Percentiles rank a stretch among this genome's conserved stretches.
phyloP scores from a whole-genome alignment of 2,888 invertebrate species.

The Gastrophysa polygoni region DNA sequence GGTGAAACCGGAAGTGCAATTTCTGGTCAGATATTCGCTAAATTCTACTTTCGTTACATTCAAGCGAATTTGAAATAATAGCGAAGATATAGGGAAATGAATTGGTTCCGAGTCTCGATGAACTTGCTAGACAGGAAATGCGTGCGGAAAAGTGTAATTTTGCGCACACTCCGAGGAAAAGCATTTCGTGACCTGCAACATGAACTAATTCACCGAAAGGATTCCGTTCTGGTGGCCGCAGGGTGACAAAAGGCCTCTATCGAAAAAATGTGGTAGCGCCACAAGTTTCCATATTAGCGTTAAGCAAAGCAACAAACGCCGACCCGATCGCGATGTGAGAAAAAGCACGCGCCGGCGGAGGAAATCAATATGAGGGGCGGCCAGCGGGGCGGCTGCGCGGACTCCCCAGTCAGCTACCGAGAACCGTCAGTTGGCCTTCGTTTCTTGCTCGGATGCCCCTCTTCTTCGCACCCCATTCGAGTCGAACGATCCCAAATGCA shows the following conservation, averaged over 20 bases:
- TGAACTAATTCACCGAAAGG: too few species aligned
- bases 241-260: neutral
- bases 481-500: conserved; percentile 7
- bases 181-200: too few species aligned
- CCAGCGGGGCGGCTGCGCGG: conserved; percentile 58
- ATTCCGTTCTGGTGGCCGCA: neutral
- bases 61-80: too few species aligned
- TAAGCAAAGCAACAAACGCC: conserved; percentile 47
- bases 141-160: too few species aligned
- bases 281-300: conserved; percentile 30
- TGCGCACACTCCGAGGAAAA: too few species aligned
- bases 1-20: too few species aligned
- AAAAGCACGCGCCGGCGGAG: conserved; percentile 50
- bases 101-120: too few species aligned
- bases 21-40: too few species aligned
- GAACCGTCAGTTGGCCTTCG: conserved; percentile 64
- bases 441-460: conserved; percentile 47
- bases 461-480: neutral
- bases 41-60: too few species aligned
- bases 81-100: too few species aligned
- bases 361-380: conserved; percentile 59
- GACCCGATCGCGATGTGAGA: conserved; percentile 34
- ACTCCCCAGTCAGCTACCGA: conserved; percentile 59
- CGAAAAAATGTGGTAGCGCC: conserved; percentile 23
- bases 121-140: too few species aligned